Percentiles rank a stretch among this genome's conserved stretches.
phyloP scores from a whole-genome alignment of 2,888 invertebrate genomes.

The Ctena decussata region DNA sequence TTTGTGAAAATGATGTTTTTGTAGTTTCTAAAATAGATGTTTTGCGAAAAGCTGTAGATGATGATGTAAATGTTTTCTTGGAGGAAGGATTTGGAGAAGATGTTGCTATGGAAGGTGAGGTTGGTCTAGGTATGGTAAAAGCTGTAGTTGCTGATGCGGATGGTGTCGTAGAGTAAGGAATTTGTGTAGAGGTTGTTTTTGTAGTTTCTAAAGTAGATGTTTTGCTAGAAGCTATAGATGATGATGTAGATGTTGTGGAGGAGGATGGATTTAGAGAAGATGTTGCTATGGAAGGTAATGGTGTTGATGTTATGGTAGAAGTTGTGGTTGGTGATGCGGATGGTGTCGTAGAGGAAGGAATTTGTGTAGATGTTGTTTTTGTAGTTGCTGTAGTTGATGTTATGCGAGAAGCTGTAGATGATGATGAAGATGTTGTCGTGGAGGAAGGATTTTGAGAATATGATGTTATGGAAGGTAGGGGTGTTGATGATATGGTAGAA shows the following conservation, averaged over 20 bases:
- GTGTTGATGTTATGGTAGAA: background rate
- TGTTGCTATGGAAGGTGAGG: background rate
- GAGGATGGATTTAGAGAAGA: background rate
- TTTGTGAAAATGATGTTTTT: background rate
- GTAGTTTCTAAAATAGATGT: background rate
- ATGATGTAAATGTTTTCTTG: background rate
- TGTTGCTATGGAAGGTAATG: background rate
- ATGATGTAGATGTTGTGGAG: background rate
- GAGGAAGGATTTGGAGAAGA: background rate
- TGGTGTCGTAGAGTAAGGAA: background rate
- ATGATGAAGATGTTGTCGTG: constrained; percentile 8
- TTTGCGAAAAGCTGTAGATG: background rate
- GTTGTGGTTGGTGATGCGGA: background rate
- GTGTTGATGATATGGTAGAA: too few relatives aligned
- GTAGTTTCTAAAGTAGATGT: background rate
- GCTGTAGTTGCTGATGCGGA: background rate
- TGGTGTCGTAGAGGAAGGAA: too few relatives aligned
- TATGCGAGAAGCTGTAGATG: background rate
- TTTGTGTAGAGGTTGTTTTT: background rate
- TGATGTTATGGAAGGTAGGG: too few relatives aligned
- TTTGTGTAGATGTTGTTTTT: background rate
- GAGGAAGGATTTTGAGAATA: too few relatives aligned
- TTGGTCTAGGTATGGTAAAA: background rate
- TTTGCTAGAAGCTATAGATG: background rate
- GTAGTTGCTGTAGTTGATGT: background rate